Percentiles rank a stretch among this genome's conserved stretches.
Evolutionary conservation across 2,797 vertebrate species (phyloP).

Genomic region (Anableps anableps): DNA sequence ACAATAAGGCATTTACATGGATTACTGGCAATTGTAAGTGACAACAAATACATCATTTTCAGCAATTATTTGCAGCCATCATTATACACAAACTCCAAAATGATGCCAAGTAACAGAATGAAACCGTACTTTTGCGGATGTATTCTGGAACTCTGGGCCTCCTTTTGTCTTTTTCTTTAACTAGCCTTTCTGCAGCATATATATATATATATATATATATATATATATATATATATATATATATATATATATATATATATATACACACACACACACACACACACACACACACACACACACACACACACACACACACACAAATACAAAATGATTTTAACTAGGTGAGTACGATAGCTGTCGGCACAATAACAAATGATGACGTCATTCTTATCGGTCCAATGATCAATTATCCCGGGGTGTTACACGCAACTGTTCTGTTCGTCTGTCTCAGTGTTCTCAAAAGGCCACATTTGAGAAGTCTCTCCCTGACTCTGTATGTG

Average conservation of each 20-base stretch:
- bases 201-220: too few relatives aligned
- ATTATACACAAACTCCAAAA: not conserved
- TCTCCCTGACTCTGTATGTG: conserved; percentile 24
- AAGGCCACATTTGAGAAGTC: conserved; percentile 16
- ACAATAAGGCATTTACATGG: not conserved
- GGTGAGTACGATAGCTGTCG: not conserved
- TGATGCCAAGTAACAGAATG: not conserved
- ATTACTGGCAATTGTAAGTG: not conserved
- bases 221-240: too few relatives aligned
- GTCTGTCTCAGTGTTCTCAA: conserved; percentile 20
- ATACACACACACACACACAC: too few relatives aligned
- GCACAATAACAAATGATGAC: too few relatives aligned
- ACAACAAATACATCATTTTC: not conserved
- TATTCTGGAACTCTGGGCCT: not conserved
- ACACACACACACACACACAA: not conserved
- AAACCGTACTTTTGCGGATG: not conserved
- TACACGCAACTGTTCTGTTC: conserved; percentile 12
- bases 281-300: conserved; percentile 18
- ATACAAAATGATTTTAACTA: too few relatives aligned
- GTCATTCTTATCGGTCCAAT: too few relatives aligned
- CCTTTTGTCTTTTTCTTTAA: not conserved
- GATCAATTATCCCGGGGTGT: too few relatives aligned
- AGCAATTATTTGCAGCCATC: not conserved
- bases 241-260: too few relatives aligned
- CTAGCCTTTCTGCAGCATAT: not conserved